phyloP scores from a whole-genome alignment of 2,113 vertebrate species.

The Platichthys flesus region DNA sequence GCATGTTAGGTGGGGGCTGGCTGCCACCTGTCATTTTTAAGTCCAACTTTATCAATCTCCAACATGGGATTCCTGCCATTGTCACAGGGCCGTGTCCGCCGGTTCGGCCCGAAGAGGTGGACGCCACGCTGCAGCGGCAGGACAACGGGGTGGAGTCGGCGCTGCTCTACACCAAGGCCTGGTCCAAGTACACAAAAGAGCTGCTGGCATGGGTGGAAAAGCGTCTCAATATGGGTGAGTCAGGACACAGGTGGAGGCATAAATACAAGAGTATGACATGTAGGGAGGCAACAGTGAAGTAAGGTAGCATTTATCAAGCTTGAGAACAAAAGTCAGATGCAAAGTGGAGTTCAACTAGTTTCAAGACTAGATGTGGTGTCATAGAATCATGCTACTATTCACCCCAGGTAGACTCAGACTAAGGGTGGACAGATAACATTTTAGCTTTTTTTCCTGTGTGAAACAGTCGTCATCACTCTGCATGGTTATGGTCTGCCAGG shows the following conservation, averaged over 20 bases:
- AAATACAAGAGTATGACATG: neutral
- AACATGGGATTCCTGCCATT: constrained; percentile 68
- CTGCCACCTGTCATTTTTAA: constrained; percentile 56
- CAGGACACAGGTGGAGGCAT: neutral
- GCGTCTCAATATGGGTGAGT: constrained; percentile 93
- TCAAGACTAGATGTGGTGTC: neutral
- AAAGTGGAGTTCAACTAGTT: neutral
- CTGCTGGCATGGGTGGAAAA: constrained; percentile 97
- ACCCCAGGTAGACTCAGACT: no score
- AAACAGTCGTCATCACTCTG: no score
- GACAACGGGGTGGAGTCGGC: constrained; percentile 92
- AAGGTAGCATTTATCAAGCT: neutral
- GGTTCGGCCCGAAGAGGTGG: constrained; percentile 88
- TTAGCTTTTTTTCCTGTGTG: no score
- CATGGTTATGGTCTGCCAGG: no score
- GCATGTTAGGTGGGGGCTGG: neutral
- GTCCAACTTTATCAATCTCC: constrained; percentile 26
- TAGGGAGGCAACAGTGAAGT: constrained; percentile 1
- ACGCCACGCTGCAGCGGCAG: constrained; percentile 87
- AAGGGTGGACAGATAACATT: no score
- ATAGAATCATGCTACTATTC: no score
- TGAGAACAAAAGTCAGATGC: neutral
- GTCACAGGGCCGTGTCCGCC: constrained; percentile 85
- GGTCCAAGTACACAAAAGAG: constrained; percentile 98
- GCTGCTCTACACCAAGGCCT: constrained; percentile 94